Evolutionary conservation across 2,797 vertebrate species (phyloP), one percentile per base, ranked within the genome.

Genomic region (Sylvilagus floridanus): DNA sequence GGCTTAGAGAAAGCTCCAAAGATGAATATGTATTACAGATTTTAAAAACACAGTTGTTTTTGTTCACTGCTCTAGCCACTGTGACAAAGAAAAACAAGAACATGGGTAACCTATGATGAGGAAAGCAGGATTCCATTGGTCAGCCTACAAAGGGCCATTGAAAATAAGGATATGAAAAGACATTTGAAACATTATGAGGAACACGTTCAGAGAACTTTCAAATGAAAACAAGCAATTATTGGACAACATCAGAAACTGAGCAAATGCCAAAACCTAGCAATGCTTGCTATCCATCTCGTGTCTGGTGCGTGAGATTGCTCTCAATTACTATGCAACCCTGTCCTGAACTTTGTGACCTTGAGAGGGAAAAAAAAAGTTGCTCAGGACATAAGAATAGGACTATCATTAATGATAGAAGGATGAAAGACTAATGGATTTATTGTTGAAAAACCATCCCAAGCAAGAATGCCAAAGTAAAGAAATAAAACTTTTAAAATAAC

Each of bases 401-500:
- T 93, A 57, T 84, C 19, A 37, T 47, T 92, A 42, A 24, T 85
- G 16, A 30, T 37, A 91, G 84, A 37, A 89, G 35, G 84, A 93
- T 73, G 50, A 91, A 21, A 87, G 17, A 84, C 30, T 77, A 65
- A 16, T 62, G 28, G 22, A 57, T 79, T 95, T 93, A 68, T 79
- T 93, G 81, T 76, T 94, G 90, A 81, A 54, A 91, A 88, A 50
- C 28, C 24, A 83, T 83, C 13, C 35, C 22, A 83, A 82, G 66
- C n/a, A 82, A n/a, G 21, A 87, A 87, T 94, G 42, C 42, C 42
- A 69, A 94, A 93, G 30, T 26, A 93, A 88, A 50, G 66, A 81
- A 57, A 81, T 73, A 73, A 86, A 95, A 69, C 2, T 96, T 95
- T 89, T 54, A 95, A 94, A 88, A 93, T 90, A 89, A 89, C 57